phyloP scores from a whole-genome alignment of 2,888 invertebrate genomes.

The Plebejus anna region DNA sequence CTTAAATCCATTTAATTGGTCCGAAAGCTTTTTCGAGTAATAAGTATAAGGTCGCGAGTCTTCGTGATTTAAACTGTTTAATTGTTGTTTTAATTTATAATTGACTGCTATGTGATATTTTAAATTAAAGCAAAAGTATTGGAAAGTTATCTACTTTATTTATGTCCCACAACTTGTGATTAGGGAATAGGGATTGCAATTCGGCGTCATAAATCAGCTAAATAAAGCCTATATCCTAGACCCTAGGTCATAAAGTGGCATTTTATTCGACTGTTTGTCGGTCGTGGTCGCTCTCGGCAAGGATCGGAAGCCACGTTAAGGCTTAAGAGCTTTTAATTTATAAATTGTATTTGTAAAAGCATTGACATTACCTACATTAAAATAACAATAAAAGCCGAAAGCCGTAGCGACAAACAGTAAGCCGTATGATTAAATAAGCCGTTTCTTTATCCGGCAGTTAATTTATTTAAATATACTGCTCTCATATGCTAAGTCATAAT shows the following conservation, averaged over 20 bases:
- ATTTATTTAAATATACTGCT: not conserved
- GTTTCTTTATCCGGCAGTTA: not conserved
- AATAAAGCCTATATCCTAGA: no score
- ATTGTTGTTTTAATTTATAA: slow-evolving; percentile 21
- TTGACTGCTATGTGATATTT: not conserved
- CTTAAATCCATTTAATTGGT: slow-evolving; percentile 27
- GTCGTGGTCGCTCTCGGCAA: no score
- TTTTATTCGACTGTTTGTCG: no score
- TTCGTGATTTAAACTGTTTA: slow-evolving; percentile 21
- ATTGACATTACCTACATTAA: not conserved
- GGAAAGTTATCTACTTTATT: no score
- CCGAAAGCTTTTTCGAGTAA: slow-evolving; percentile 21
- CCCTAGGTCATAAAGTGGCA: no score
- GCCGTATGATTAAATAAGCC: not conserved
- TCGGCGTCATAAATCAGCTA: no score
- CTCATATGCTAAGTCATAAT: not conserved
- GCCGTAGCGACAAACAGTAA: not conserved
- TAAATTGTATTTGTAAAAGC: not conserved
- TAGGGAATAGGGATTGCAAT: no score
- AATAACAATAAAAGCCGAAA: not conserved
- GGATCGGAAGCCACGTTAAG: no score
- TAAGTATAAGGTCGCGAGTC: slow-evolving; percentile 13
- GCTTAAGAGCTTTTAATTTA: not conserved
- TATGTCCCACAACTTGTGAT: no score
- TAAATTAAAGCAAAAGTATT: not conserved